Evolutionary conservation across 2,113 vertebrate genomes (phyloP).

Genomic region (Xenopus borealis): DNA sequence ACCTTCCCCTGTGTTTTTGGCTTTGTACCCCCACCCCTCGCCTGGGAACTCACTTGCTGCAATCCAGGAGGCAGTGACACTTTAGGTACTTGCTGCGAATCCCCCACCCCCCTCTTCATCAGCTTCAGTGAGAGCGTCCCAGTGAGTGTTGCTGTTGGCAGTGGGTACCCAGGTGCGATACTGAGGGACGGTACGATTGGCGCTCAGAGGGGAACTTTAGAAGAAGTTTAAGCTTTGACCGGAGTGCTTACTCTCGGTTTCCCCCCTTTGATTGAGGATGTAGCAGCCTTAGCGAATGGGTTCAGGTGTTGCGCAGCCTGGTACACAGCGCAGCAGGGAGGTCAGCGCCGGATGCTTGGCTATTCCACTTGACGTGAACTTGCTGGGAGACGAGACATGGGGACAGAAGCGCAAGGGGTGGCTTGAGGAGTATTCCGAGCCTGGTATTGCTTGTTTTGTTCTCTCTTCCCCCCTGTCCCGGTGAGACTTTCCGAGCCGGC

Average conservation of each 20-base stretch:
- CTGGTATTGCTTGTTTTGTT: no score
- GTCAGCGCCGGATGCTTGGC: no score
- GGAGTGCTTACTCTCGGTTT: not conserved
- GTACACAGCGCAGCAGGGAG: no score
- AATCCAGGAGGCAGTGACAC: not conserved
- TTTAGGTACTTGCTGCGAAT: no score
- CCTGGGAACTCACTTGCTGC: not conserved
- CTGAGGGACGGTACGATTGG: not conserved
- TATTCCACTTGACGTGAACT: no score
- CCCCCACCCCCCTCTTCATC: no score
- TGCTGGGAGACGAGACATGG: not conserved
- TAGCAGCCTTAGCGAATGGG: not conserved
- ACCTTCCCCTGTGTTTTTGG: not conserved
- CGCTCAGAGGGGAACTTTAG: constrained; percentile 33
- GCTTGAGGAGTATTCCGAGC: not conserved
- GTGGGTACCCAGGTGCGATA: not conserved
- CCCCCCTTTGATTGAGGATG: constrained; percentile 5
- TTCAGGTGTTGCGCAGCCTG: no score
- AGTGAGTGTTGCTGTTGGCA: not conserved
- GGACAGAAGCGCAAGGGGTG: not conserved
- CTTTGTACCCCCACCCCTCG: not conserved
- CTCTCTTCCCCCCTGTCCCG: no score
- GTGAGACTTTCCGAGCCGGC: not conserved
- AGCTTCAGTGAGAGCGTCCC: not conserved
- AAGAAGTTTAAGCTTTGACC: constrained; percentile 8